Conservation (phyloP, 2,113 vertebrate species). For the Heterotis niloticus region DNA sequence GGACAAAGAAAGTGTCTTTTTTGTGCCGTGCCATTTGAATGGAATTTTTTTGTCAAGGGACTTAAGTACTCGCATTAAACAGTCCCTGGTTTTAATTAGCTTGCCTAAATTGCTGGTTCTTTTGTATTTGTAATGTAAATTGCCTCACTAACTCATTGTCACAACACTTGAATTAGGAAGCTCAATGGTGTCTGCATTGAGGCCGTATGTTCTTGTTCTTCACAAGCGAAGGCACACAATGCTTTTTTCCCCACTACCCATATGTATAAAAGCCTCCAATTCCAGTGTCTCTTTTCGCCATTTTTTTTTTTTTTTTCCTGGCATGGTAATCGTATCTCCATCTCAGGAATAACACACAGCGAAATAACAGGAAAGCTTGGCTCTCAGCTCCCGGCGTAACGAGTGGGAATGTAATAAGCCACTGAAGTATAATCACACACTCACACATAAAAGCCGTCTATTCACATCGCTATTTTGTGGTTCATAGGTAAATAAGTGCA, state of each 20-base stretch:
- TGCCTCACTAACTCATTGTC: conserved; percentile 21
- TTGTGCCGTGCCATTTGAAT: conserved; percentile 11
- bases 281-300: conserved; percentile 14
- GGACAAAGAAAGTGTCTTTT: conserved; percentile 21
- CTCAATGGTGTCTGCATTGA: background rate
- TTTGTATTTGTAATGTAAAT: conserved; percentile 32
- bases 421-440: conserved; percentile 1
- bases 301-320: background rate
- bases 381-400: conserved; percentile 10
- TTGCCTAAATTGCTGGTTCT: conserved; percentile 19
- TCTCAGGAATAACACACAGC: conserved; percentile 19
- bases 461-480: background rate
- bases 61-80: conserved; percentile 35
- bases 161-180: conserved; percentile 21
- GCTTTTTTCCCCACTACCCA: background rate
- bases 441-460: conserved; percentile 2
- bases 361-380: conserved; percentile 18
- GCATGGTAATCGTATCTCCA: conserved; percentile 22
- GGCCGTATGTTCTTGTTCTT: conserved; percentile 9
- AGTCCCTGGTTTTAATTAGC: conserved; percentile 31
- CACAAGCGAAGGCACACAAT: conserved; percentile 18
- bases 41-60: conserved; percentile 23
- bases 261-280: conserved; percentile 26
- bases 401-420: conserved; percentile 17
- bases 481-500: conserved; percentile 10